Evolutionary conservation across 2,113 vertebrate species (phyloP).

Genomic region (Dicaeum eximium): DNA sequence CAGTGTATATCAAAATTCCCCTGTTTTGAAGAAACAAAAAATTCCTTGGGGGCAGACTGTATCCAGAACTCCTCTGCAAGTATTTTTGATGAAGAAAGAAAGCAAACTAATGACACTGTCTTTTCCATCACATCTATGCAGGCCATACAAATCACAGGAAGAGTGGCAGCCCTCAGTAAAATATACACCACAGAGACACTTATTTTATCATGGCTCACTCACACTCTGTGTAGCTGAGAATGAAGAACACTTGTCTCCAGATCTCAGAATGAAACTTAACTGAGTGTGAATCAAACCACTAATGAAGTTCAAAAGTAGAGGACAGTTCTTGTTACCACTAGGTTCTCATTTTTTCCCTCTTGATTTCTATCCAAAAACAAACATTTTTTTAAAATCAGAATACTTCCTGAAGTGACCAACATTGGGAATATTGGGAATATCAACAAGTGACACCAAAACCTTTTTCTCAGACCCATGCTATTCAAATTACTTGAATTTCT

Average conservation of each 20-base stretch:
- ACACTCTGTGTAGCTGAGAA: background rate
- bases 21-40: background rate
- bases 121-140: background rate
- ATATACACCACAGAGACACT: background rate
- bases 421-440: background rate
- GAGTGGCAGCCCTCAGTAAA: background rate
- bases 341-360: background rate
- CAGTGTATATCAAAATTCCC: background rate
- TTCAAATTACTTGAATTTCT: background rate
- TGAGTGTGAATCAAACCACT: background rate
- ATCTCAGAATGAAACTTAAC: background rate
- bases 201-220: background rate
- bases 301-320: background rate
- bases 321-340: background rate
- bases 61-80: background rate
- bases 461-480: background rate
- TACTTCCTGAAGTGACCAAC: background rate
- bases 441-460: background rate
- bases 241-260: background rate
- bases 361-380: background rate
- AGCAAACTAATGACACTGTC: background rate
- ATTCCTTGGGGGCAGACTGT: background rate
- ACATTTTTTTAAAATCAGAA: background rate
- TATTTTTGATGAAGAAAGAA: background rate
- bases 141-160: background rate